These are phyloP conservation scores for Pheosia gnoma DNA, from an alignment of 2,888 invertebrate species.

Conservation along the genomic window DNA sequence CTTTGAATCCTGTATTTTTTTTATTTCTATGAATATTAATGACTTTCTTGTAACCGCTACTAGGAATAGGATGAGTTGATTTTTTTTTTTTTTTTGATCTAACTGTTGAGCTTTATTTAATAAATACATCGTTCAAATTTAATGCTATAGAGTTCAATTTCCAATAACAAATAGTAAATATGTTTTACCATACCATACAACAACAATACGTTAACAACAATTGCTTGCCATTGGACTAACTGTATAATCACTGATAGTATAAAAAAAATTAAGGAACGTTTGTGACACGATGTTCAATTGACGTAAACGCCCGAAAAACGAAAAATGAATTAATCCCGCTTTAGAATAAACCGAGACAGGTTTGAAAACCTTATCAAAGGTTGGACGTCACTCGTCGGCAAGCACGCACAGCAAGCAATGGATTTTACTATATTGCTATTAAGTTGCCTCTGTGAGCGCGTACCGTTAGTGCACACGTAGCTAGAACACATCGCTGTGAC, in stretches of 20 bases:
- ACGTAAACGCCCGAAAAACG: neutral
- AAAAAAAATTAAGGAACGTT: constrained; percentile 19
- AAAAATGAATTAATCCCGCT: neutral
- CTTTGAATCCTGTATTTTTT: neutral
- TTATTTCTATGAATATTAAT: no score
- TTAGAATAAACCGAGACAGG: no score
- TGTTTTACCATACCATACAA: constrained; percentile 18
- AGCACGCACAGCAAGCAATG: no score
- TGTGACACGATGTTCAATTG: constrained; percentile 15
- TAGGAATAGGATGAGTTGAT: no score
- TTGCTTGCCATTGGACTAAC: constrained; percentile 31
- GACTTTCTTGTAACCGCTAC: no score
- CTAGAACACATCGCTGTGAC: no score
- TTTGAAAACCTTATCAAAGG: no score
- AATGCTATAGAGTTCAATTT: neutral
- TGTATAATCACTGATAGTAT: neutral
- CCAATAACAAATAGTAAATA: neutral
- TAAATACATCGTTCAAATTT: neutral
- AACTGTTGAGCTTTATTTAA: neutral
- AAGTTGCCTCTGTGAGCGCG: no score
- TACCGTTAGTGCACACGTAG: no score
- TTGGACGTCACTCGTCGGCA: no score
- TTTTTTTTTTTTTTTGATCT: neutral
- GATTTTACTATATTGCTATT: no score
- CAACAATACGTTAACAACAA: constrained; percentile 36